Evolutionary conservation across 92 coral and sea anemone species (phyloP).

Genomic region (Scolanthus callimorphus): DNA sequence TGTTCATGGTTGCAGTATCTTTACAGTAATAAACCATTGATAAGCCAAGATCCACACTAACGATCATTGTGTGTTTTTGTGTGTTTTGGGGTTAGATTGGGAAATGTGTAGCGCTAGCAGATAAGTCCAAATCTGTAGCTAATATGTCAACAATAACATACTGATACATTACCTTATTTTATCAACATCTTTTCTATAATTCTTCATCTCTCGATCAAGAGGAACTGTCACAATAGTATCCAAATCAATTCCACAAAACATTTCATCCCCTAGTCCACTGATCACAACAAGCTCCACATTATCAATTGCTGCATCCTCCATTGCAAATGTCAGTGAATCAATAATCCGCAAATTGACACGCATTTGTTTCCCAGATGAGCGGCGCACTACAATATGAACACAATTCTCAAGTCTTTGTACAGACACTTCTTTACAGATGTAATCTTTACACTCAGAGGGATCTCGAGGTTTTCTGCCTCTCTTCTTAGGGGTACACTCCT

Average conservation of each 20-base stretch:
- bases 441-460: slow-evolving; percentile 10
- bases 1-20: no score
- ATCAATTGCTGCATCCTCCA: slow-evolving; percentile 96
- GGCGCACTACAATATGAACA: slow-evolving; percentile 65
- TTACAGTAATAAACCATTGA: no score
- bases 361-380: slow-evolving; percentile 81
- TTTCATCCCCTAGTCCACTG: slow-evolving; percentile 83
- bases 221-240: slow-evolving; percentile 61
- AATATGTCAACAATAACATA: no score
- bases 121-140: no score
- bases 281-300: slow-evolving; percentile 70
- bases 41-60: no score
- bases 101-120: no score
- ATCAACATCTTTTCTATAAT: slow-evolving; percentile 80
- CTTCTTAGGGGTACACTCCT: slow-evolving; percentile 21
- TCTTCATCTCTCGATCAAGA: slow-evolving; percentile 58
- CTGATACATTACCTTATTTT: slow-evolving; percentile 85
- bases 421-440: slow-evolving; percentile 71
- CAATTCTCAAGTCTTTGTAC: slow-evolving; percentile 67
- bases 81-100: no score
- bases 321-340: slow-evolving; percentile 78
- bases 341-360: slow-evolving; percentile 78
- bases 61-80: no score
- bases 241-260: slow-evolving; percentile 86
- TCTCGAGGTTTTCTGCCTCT: slow-evolving; percentile 21